Evolutionary conservation across 2,797 vertebrate species (phyloP).

Genomic region (Epinephelus coioides): DNA sequence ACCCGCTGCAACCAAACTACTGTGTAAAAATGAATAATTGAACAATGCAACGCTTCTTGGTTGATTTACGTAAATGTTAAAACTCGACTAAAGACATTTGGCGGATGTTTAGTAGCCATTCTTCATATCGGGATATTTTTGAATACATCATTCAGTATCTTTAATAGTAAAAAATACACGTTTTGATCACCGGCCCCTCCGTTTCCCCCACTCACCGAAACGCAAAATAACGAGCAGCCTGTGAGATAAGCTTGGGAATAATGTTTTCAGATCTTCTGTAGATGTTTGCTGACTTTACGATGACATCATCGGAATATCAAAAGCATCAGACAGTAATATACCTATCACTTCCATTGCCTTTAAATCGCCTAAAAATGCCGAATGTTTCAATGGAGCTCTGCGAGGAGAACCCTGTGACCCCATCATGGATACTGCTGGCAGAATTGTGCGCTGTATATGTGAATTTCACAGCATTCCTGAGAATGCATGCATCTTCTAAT

Average conservation of each 20-base stretch:
- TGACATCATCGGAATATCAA: neutral
- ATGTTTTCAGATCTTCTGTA: too few species aligned
- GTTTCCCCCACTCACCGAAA: neutral
- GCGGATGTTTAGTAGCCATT: accelerated
- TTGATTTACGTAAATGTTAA: accelerated
- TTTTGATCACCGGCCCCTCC: neutral
- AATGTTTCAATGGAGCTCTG: neutral
- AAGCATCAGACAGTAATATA: accelerated
- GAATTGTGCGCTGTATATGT: neutral
- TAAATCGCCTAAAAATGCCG: neutral
- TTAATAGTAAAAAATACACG: accelerated
- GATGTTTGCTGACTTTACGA: neutral
- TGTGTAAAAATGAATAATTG: accelerated
- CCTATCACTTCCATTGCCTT: neutral
- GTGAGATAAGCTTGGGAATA: accelerated
- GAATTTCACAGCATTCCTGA: neutral
- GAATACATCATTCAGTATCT: accelerated
- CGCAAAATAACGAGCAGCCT: neutral
- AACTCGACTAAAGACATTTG: accelerated
- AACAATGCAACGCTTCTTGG: accelerated
- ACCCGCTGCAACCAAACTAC: neutral
- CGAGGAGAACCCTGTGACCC: neutral
- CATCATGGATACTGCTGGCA: neutral
- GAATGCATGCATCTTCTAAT: neutral
- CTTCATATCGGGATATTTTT: constrained; percentile 13